Base-by-base conservation (phyloP, 2,888 invertebrate species). In the Trissolcus japonicus region DNA sequence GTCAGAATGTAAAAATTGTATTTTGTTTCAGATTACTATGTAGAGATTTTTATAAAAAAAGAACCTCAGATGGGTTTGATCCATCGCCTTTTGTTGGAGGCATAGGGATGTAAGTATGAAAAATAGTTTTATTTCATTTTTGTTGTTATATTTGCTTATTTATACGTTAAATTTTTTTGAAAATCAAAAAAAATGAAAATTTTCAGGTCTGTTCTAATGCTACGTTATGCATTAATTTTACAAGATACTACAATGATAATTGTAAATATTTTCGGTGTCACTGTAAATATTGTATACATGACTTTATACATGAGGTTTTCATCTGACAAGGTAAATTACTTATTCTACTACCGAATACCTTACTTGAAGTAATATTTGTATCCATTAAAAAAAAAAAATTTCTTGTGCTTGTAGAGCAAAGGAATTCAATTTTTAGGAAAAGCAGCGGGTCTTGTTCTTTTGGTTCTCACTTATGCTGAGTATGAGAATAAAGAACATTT, bases 71-170 rank as follows among this genome's bases (percentile, higher is more conserved):
- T 82, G 92, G 92, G 66, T 91, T 93, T 79, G 92, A 93, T 54
- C 90, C 93, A 21, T 92, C 92, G 86, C 94, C 95, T 0, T 95
- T 95, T 88, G 86, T 94, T 50, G 95, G 95, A 46, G 95, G 95
- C 89, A 86, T 93, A 80, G 92, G 93, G 76, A 92, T 95, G 95
- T 95, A 89, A 93, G 94, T 93, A 62, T 57, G 43, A 67, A 29
- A n/a, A n/a, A n/a, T n/a, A n/a, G n/a, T n/a, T n/a, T 43, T 11
- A 43, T 43, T 21, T 21, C 4, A 21, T 21, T 21, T 21, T n/a
- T n/a, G n/a, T n/a, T n/a, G n/a, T n/a, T n/a, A n/a, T n/a, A n/a
- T n/a, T n/a, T n/a, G n/a, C n/a, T n/a, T n/a, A n/a, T n/a, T n/a
- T n/a, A n/a, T n/a, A n/a, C n/a, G n/a, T n/a, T n/a, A n/a, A n/a